phyloP scores from a whole-genome alignment of 2,888 invertebrate genomes.

The Herminia tarsipennalis region DNA sequence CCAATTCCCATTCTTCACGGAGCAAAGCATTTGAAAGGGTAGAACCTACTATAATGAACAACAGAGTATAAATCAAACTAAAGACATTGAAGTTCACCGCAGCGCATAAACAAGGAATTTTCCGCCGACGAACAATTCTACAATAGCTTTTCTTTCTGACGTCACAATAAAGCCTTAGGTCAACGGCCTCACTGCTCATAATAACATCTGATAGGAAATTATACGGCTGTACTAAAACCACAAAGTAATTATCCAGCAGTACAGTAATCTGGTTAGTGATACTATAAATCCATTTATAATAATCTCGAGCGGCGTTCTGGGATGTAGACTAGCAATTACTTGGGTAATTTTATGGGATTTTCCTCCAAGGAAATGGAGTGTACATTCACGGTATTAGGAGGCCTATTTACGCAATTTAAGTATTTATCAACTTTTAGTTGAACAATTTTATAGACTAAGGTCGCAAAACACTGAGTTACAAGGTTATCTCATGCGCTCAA shows the following conservation, averaged over 20 bases:
- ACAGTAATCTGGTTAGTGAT: conserved; percentile 29
- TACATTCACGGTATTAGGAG: background rate
- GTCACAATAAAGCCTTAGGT: conserved; percentile 10
- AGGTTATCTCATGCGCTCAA: too few species aligned
- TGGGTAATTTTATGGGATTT: background rate
- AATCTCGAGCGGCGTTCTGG: too few species aligned
- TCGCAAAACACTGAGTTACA: too few species aligned
- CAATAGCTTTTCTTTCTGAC: conserved; percentile 12
- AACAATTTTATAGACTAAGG: too few species aligned
- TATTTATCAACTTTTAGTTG: too few species aligned
- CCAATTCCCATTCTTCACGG: background rate
- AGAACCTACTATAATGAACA: background rate
- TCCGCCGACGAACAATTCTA: conserved; percentile 1
- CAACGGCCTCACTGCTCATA: conserved; percentile 9
- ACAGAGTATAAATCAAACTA: conserved; percentile 15
- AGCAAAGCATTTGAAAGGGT: background rate
- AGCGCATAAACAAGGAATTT: conserved; percentile 15
- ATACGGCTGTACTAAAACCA: conserved; percentile 31
- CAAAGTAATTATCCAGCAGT: conserved; percentile 33
- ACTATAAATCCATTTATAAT: conserved; percentile 34
- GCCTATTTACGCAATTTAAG: too few species aligned
- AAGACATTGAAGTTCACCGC: conserved; percentile 8
- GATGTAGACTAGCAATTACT: too few species aligned
- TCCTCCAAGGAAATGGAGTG: background rate
- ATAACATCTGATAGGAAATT: conserved; percentile 12